A percentile compares a stretch with the other conserved stretches of the same genome.
Evolutionary conservation across 2,888 invertebrate genomes (phyloP).

Genomic region (Eugnorisma glareosa): DNA sequence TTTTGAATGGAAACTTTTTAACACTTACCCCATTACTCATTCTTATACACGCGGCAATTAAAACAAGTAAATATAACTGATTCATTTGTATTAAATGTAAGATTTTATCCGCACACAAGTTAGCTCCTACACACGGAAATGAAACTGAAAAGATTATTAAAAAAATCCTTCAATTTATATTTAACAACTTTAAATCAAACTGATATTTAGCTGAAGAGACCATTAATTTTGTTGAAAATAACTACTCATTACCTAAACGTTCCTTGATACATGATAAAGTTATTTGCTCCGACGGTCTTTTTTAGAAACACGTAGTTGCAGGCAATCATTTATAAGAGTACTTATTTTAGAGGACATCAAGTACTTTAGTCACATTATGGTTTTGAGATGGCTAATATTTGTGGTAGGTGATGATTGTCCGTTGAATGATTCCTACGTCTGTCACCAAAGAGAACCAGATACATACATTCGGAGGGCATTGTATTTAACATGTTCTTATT

Average conservation of each 20-base stretch:
- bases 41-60: constrained; percentile 30
- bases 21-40: constrained; percentile 53
- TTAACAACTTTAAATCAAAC: constrained; percentile 42
- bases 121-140: constrained; percentile 16
- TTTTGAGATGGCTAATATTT: background rate
- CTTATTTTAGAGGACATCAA: constrained; percentile 33
- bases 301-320: constrained; percentile 25
- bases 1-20: constrained; percentile 7
- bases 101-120: constrained; percentile 31
- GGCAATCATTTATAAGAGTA: constrained; percentile 30
- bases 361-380: background rate
- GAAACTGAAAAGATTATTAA: constrained; percentile 47
- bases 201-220: constrained; percentile 51
- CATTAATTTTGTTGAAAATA: constrained; percentile 56
- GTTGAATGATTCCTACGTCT: background rate
- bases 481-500: no score
- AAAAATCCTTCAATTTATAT: constrained; percentile 61
- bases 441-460: background rate
- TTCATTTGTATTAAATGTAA: constrained; percentile 44
- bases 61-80: constrained; percentile 38
- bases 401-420: background rate
- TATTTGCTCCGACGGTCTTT: constrained; percentile 26
- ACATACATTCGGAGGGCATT: background rate
- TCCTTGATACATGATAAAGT: constrained; percentile 34
- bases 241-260: constrained; percentile 55